Conservation (phyloP, 2,113 vertebrate species). For the Marmota monax region DNA sequence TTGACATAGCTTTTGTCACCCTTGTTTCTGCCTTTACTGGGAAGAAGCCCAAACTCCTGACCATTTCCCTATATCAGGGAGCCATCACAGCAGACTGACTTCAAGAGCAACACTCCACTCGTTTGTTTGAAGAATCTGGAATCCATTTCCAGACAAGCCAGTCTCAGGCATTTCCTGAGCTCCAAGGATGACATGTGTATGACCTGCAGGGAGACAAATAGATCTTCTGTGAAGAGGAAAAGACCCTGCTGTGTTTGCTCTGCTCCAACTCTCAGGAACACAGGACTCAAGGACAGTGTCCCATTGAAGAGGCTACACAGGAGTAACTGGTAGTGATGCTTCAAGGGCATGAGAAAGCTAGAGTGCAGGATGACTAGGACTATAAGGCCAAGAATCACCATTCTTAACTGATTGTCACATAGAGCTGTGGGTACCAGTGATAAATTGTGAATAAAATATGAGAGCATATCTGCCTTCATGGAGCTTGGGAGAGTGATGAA, state of each 20-base stretch:
- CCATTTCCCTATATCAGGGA: not conserved
- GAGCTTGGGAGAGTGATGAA: too few species aligned
- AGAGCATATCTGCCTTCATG: too few species aligned
- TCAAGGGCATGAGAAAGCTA: not conserved
- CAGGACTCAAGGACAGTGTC: not conserved
- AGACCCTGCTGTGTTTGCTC: not conserved
- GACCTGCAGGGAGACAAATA: not conserved
- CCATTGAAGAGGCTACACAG: not conserved
- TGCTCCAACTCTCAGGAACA: not conserved
- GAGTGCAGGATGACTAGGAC: not conserved
- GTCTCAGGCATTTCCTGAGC: too few species aligned
- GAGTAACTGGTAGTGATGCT: not conserved
- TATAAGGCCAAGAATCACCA: not conserved
- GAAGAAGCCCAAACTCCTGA: fast-evolving
- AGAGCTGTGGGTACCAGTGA: too few species aligned
- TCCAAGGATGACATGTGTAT: not conserved
- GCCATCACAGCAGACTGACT: fast-evolving
- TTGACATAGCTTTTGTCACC: not conserved
- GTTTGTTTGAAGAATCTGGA: not conserved
- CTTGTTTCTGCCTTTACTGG: not conserved
- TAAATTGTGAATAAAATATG: too few species aligned
- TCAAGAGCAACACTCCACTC: not conserved
- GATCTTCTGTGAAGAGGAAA: not conserved
- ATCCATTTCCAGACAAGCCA: too few species aligned
- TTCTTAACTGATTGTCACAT: too few species aligned